Evolutionary conservation across 2,113 vertebrate genomes (phyloP).

Genomic region (Oncorhynchus mykiss): DNA sequence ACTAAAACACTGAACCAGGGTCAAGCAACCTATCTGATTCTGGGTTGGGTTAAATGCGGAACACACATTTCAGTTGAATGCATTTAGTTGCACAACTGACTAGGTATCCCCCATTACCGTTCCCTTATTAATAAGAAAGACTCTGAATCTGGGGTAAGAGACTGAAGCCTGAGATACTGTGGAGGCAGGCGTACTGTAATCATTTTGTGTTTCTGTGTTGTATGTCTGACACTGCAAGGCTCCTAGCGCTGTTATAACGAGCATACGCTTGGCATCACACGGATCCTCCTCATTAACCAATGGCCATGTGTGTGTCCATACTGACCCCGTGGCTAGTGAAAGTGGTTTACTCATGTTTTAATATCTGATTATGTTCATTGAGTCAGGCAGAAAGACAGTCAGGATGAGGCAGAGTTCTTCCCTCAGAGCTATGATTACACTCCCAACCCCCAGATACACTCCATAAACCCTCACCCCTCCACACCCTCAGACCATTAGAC

Average conservation of each 20-base stretch:
- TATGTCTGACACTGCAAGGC: slow-evolving; percentile 68
- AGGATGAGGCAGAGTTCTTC: slow-evolving; percentile 27
- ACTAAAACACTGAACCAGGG: too few relatives aligned
- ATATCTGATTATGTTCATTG: slow-evolving; percentile 63
- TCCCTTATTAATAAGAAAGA: too few relatives aligned
- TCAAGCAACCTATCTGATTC: too few relatives aligned
- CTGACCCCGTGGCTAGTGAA: slow-evolving; percentile 37
- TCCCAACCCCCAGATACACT: slow-evolving; percentile 3
- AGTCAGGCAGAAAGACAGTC: slow-evolving; percentile 37
- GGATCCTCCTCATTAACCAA: slow-evolving; percentile 59
- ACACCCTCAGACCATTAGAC: slow-evolving; percentile 1
- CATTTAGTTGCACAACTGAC: too few relatives aligned
- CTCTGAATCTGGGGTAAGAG: too few relatives aligned
- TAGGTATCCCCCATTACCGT: too few relatives aligned
- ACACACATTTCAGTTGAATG: too few relatives aligned
- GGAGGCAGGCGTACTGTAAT: not conserved
- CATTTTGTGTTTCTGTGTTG: slow-evolving; percentile 10
- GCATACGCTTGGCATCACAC: slow-evolving; percentile 68
- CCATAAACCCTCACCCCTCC: slow-evolving; percentile 21
- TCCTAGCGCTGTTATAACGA: slow-evolving; percentile 71
- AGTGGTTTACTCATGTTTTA: slow-evolving; percentile 64
- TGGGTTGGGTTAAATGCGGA: too few relatives aligned
- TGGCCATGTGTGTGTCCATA: slow-evolving; percentile 50
- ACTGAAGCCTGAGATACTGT: too few relatives aligned
- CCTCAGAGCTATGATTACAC: slow-evolving; percentile 54